These are phyloP conservation scores for Adrianichthys oophorus DNA, from an alignment of 2,797 vertebrate genomes.

Conservation along the genomic window DNA sequence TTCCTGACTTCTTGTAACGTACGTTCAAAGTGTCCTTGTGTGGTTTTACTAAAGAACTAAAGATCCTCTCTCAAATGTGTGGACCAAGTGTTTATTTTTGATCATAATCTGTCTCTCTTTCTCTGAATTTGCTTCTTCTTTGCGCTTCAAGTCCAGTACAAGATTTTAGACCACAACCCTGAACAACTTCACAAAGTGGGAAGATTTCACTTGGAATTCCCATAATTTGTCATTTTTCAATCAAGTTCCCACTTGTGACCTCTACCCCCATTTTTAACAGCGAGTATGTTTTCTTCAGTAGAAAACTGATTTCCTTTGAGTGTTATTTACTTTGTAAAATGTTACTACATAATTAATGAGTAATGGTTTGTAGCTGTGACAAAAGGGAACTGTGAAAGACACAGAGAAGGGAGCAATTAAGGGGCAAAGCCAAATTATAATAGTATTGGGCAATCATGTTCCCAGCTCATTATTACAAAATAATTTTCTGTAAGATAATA, in stretches of 20 bases:
- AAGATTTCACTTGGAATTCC: constrained; percentile 29
- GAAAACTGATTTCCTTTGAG: constrained; percentile 33
- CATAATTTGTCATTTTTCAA: constrained; percentile 35
- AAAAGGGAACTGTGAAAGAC: constrained; percentile 40
- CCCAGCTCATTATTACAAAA: constrained; percentile 1
- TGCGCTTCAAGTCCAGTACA: neutral
- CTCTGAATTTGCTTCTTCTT: neutral
- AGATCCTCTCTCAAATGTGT: neutral
- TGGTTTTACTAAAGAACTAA: constrained; percentile 4
- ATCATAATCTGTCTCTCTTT: neutral
- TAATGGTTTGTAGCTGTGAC: constrained; percentile 67
- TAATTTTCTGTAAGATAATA: neutral
- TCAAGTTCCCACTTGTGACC: constrained; percentile 32
- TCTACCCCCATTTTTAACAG: constrained; percentile 37
- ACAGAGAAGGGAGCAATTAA: constrained; percentile 29
- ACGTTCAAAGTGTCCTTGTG: neutral
- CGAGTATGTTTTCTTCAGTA: too few relatives aligned
- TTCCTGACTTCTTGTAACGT: constrained; percentile 31
- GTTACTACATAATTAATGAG: constrained; percentile 34
- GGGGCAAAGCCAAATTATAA: neutral
- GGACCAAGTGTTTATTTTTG: neutral
- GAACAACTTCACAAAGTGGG: constrained; percentile 5
- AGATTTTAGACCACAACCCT: constrained; percentile 1
- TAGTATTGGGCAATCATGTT: constrained; percentile 6
- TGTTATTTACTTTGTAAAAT: constrained; percentile 12